Evolutionary conservation across 2,888 invertebrate genomes (phyloP).

Genomic region (Clepsis dumicolana): DNA sequence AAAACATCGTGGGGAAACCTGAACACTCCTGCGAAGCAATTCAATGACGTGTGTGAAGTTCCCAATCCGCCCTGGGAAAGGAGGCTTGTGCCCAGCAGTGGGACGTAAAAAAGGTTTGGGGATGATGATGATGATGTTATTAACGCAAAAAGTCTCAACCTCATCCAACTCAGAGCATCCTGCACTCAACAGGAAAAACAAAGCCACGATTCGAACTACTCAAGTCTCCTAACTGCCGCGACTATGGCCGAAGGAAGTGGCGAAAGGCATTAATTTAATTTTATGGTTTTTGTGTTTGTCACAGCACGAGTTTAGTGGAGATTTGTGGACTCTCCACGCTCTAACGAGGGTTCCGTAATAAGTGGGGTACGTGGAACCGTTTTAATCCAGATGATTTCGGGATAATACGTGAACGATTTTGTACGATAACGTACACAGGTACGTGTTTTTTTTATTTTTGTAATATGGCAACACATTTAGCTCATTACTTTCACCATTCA

Average conservation of each 20-base stretch:
- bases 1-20: too few relatives aligned
- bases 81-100: too few relatives aligned
- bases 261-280: slow-evolving; percentile 84
- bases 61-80: too few relatives aligned
- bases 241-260: slow-evolving; percentile 68
- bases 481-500: too few relatives aligned
- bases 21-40: too few relatives aligned
- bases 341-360: slow-evolving; percentile 75
- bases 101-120: too few relatives aligned
- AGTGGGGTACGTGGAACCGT: slow-evolving; percentile 52
- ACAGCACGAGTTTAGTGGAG: slow-evolving; percentile 74
- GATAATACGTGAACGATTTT: slow-evolving; percentile 31
- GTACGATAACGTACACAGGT: too few relatives aligned
- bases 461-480: too few relatives aligned
- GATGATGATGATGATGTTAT: too few relatives aligned
- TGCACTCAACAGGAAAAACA: slow-evolving; percentile 17
- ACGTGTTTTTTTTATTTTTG: too few relatives aligned
- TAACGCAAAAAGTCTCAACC: too few relatives aligned
- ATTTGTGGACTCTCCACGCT: slow-evolving; percentile 71
- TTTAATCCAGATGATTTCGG: slow-evolving; percentile 45
- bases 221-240: slow-evolving; percentile 71
- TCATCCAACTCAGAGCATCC: neutral
- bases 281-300: slow-evolving; percentile 86
- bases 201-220: slow-evolving; percentile 51
- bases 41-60: too few relatives aligned